Base-by-base conservation (phyloP, 2,113 vertebrate species). In the Xerus inauris region DNA sequence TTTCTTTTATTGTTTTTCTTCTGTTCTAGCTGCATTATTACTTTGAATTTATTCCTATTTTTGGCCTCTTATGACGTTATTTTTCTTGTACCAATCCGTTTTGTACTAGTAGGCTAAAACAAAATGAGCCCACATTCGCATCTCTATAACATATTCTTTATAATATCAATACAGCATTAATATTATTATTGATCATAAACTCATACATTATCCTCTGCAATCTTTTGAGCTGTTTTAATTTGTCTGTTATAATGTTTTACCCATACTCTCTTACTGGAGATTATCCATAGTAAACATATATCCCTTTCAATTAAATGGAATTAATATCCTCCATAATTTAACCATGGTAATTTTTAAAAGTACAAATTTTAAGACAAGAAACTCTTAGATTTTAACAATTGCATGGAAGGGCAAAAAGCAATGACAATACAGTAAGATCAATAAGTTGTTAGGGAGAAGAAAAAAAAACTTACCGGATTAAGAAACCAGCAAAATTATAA, bases 401-500 rank as follows among this genome's bases (percentile, higher is more conserved):
- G 30, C 17, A 81, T 88, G 90, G 51, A 81, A 81, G 24, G 12
- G 30, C 19, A 75, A 94, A 80, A 87, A 88, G 73, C 12, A 81
- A 62, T 35, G 47, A 57, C 6, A 51, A 69, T 75, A 57, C 91
- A 79, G 94, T 84, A 59, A 93, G 28, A 59, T 4, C 26, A 76
- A 65, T 59, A 71, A 87, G 0, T 90, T 81, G 5, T 47, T 91
- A 59, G 1, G 4, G 32, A 96, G 8, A 87, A 87, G 5, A 72
- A 17, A 35, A 17, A 73, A 96, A 92, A 92, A 51, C 10, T 40
- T 91, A 83, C 1, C 8, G 28, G 88, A 81, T 75, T 92, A 73
- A 69, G 14, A 97, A 92, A 30, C 28, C 82, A 95, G 73, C 8
- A 87, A 73, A 92, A 90, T 83, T 69, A 65, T 4, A 47, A 87